Conservation (phyloP, 2,888 invertebrate species). For the Euplexia lucipara region DNA sequence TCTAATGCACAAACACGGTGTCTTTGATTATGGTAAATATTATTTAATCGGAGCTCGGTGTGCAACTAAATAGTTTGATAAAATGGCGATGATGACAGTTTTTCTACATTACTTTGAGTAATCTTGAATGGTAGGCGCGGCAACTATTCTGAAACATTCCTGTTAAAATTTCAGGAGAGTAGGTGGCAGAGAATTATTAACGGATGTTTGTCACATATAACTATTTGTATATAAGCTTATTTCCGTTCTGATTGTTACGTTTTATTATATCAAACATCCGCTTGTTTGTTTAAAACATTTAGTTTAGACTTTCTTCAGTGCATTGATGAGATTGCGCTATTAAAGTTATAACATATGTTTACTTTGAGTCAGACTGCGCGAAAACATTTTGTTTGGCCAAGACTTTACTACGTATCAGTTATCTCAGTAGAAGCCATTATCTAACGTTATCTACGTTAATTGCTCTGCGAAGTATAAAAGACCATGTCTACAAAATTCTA, state of each 20-base stretch:
- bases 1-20: conserved; percentile 23
- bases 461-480: conserved; percentile 84
- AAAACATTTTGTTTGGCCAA: conserved; percentile 87
- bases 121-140: not conserved
- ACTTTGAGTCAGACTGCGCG: conserved; percentile 86
- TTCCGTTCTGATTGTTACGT: conserved; percentile 72
- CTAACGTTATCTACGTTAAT: conserved; percentile 87
- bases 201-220: conserved; percentile 8
- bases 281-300: conserved; percentile 70
- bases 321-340: conserved; percentile 70
- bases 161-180: not conserved
- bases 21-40: conserved; percentile 22
- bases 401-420: conserved; percentile 76
- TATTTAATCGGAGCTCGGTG: conserved; percentile 21
- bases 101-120: not conserved
- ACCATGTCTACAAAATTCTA: conserved; percentile 69
- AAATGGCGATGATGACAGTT: not conserved
- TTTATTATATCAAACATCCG: conserved; percentile 79
- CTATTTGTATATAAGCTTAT: conserved; percentile 56
- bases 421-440: conserved; percentile 85
- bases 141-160: not conserved
- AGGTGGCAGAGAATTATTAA: not conserved
- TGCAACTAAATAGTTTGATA: conserved; percentile 21
- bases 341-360: conserved; percentile 71
- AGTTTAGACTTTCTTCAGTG: conserved; percentile 69